Evolutionary conservation across 2,113 vertebrate genomes (phyloP), one percentile per base, ranked within the genome.

Genomic region (human (Homo sapiens)): DNA sequence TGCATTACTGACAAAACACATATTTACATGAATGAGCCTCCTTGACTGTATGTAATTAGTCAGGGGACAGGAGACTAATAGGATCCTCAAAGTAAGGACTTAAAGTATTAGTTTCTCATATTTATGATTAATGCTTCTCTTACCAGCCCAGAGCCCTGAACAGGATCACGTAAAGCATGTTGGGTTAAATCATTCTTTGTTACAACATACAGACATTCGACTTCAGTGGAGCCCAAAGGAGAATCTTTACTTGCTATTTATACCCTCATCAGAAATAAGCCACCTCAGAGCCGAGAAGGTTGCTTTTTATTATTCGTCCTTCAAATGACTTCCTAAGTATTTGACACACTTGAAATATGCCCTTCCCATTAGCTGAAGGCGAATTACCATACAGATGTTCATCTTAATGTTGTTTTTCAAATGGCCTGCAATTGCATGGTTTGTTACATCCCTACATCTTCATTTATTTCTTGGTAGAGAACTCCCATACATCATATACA

Each of bases 71-170:
- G 94, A 94, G 97, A 90, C 97, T 86, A 83, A 85, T 89, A 90
- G 95, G 95, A 97, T 98, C 97, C 96, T 94, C 86, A 20, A 83
- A 96, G 95, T 95, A 78, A 96, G 97, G 98, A 98, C 98, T 99
- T 99, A 99, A 98, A 98, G 98, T 98, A 98, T 99, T 98, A 99
- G 98, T 98, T 98, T 98, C 98, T 98, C 73, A 98, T 98, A 97
- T 98, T 99, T 98, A 98, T 98, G 98, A 99, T 98, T 98, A 98
- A 98, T 98, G 97, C 98, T 98, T 89, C 96, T 96, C 97, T 98
- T 86, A 96, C 84, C 76, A 98, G 98, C 98, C 93, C 25, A 13
- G 95, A 98, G 98, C 97, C 96, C 98, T 32, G 97, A 76, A 95
- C 96, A 96, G 98, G 98, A 98, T 98, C 98, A 97, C 86, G 95